Evolutionary conservation across 2,888 invertebrate species (phyloP), one percentile per base, ranked within the genome.

Genomic region (Temnothorax rugatulus): DNA sequence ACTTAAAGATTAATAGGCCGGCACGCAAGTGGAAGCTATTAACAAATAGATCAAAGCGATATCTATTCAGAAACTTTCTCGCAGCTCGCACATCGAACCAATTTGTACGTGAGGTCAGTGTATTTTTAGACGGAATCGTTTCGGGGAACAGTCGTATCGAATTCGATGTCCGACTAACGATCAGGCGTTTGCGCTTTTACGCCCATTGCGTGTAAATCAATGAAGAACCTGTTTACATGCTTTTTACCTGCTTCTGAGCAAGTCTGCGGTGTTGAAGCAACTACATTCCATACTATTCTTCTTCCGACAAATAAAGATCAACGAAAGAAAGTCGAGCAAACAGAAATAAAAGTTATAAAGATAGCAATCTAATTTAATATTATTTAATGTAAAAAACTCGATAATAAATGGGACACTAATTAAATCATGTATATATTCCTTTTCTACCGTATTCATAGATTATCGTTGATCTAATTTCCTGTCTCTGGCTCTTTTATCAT

Each of bases 41-140:
- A 68, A 34, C n/a, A 29, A 68, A 34, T n/a, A 57, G 25, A 77
- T 77, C 25, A 66, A 66, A 68, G 15, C 2, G 54, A 54, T 68
- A 68, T 68, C 52, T 66, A 41, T 25, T 52, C 7, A 15, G 13
- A 47, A 57, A 68, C 44, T 68, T 68, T 41, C 68, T 57, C 7
- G 15, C 15, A 5, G 54, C 29, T 66, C 38, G 29, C 41, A 44
- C 25, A 25, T 57, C 21, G 41, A 59, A 50, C n/a, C 21, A 76
- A 83, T 83, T 84, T 83, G 68, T 68, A 68, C 57, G 47, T 50
- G 59, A 73, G 81, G 83, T 82, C 77, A 66, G 79, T 50, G 61
- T 86, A 82, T 85, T 83, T 86, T 83, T 87, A 81, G 84, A 81
- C 18, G 75, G 74, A 82, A 81, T 83, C 84, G 68, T 79, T 63